Evolutionary conservation across 1,140 invertebrate genomes (phyloP), one percentile per base, ranked within the genome.

Genomic region (Parasteatoda tepidariorum): DNA sequence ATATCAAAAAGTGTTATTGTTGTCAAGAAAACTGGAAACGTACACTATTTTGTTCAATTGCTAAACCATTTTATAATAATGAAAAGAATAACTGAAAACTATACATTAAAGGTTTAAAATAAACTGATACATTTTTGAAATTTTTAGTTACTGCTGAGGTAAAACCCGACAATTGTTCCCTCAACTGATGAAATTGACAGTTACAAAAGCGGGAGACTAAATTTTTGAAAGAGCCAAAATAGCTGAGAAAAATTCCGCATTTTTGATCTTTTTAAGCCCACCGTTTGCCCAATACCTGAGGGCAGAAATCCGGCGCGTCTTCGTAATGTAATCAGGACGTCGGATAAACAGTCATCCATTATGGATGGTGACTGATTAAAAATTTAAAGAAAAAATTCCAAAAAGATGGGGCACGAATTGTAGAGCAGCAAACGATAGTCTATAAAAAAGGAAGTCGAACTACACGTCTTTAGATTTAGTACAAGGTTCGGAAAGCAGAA

Each of bases 341-440:
- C 59, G 75, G 54, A 67, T 41, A 78, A 78, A 78, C 54, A 78
- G 75, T 78, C 75, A 78, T 78, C 75, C 75, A 78, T 78, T 54
- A 78, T 78, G 75, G 75, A 78, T 78, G 75, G 75, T 61, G 75
- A 78, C 75, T 78, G 75, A 78, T 78, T 78, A 78, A 78, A 78
- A 78, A 67, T 78, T 66, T 64, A 78, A 54, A 34, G 61, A 78
- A 78, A 78, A 78, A 78, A 78, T 48, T 48, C 5, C 18, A n/a
- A n/a, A 22, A n/a, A 38, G 55, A 38, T 48, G 11, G 11, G 22
- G 62, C 34, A 38, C n/a, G 31, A 75, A 30, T 73, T 6, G 68
- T 24, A 41, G 33, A 26, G 22, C 11, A 57, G 30, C 18, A 55
- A 22, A 30, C 48, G 48, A 73, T 57, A 73, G 9, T 48, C 9